Percentiles rank a stretch among this genome's conserved stretches.
Evolutionary conservation across 1,140 invertebrate genomes (phyloP).

Genomic region (Drosophila willistoni): DNA sequence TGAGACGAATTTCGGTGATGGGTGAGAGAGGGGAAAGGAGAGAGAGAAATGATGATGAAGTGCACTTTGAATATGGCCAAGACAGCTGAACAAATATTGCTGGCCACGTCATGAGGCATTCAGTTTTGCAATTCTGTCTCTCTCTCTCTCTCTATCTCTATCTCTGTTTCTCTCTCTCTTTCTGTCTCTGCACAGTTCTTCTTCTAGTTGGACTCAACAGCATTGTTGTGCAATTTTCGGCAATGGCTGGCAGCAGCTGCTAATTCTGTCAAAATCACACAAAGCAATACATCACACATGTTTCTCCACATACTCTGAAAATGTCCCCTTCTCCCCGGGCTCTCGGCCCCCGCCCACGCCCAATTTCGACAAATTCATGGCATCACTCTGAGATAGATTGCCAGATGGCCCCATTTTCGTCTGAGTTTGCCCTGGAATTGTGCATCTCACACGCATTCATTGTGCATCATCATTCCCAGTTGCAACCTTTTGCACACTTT

Average conservation of each 20-base stretch:
- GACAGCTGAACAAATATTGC: constrained; percentile 35
- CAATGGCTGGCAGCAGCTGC: constrained; percentile 77
- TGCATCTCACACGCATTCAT: constrained; percentile 46
- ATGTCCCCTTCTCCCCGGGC: too few species aligned
- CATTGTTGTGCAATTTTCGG: constrained; percentile 75
- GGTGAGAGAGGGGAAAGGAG: background rate
- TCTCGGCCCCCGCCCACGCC: background rate
- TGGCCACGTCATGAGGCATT: constrained; percentile 3
- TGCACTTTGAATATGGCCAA: constrained; percentile 39
- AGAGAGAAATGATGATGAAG: constrained; percentile 22
- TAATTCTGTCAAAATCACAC: constrained; percentile 80
- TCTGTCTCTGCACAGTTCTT: background rate
- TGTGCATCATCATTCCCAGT: constrained; percentile 26
- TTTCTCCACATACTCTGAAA: constrained; percentile 8
- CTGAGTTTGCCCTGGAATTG: constrained; percentile 30
- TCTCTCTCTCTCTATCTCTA: too few species aligned
- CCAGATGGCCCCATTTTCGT: constrained; percentile 54
- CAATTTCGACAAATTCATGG: constrained; percentile 63
- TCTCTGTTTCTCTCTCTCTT: too few species aligned
- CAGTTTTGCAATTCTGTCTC: background rate
- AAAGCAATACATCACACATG: constrained; percentile 78
- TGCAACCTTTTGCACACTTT: background rate
- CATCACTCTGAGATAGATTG: constrained; percentile 73
- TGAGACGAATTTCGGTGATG: background rate
- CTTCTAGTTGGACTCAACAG: constrained; percentile 4